Evolutionary conservation across 2,888 invertebrate species (phyloP), one percentile per base, ranked within the genome.

Genomic region (Corythucha ciliata): DNA sequence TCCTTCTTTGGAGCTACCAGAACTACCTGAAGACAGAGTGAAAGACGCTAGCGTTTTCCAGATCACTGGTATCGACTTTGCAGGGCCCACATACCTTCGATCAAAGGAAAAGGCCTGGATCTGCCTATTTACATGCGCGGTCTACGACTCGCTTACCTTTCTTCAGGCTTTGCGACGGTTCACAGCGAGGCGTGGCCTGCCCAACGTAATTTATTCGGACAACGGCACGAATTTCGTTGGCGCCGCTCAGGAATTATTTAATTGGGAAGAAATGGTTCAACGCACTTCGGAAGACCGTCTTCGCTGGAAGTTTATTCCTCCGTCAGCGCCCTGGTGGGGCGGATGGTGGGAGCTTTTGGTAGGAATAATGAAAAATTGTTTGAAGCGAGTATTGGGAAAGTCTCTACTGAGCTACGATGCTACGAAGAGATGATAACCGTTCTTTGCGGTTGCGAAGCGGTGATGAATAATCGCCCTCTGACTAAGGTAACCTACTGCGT

Each of bases 21-120:
- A 25, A 10, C 26, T 42, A 5, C 42, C 42, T 4, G 26, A 42
- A 26, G 26, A 26, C 39, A 56, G 65, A 7, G 60, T 65, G 2
- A 54, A 58, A 10, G 58, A 62, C 50, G 62, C 63, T 4, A 29
- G 44, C 3, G 52, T 55, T 3, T 65, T 67, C 60, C 63, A 66
- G 49, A 52, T 63, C 3, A 59, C 57, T 0, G 68, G 65, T 3
- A 56, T 67, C 0, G 68, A 68, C 52, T 60, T 68, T 29, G 61
- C 64, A 3, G 69, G 69, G 0, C 69, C 69, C 1, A 37, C 69
- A n/a, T 54, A 47, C 24, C 48, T 65, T 3, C 29, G 24, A 22
- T 40, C 21, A 37, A 41, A 48, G n/a, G 27, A 37, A 32, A 52
- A 52, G 34, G 29, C 16, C 4, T 53, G 53, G 53, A 16, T 53